Percentiles rank a stretch among this genome's conserved stretches.
Conservation (phyloP, 2,113 vertebrate genomes). For the Mola mola region DNA sequence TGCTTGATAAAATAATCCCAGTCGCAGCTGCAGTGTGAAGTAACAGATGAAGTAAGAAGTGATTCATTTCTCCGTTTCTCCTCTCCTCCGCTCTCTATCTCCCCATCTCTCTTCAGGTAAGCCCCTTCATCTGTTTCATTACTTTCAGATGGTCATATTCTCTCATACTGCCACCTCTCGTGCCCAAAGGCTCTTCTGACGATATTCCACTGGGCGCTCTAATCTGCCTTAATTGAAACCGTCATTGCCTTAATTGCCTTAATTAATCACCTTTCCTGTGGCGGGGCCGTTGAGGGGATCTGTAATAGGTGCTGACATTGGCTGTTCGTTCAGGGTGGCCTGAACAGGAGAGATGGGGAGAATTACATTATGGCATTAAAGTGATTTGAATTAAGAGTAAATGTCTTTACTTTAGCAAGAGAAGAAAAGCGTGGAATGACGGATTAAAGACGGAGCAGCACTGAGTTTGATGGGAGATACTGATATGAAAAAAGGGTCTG, state of each 20-base stretch:
- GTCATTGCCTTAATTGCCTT: constrained; percentile 76
- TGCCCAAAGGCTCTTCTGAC: constrained; percentile 44
- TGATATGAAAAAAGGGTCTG: too few relatives aligned
- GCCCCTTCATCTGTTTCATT: constrained; percentile 46
- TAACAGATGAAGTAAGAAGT: constrained; percentile 53
- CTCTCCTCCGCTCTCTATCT: constrained; percentile 10
- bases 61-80: constrained; percentile 57
- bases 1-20: constrained; percentile 52
- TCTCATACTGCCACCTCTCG: constrained; percentile 35
- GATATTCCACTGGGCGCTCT: constrained; percentile 58
- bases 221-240: constrained; percentile 76
- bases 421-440: neutral
- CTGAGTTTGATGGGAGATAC: neutral
- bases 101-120: constrained; percentile 33
- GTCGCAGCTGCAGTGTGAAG: constrained; percentile 57
- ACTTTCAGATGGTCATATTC: constrained; percentile 46
- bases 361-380: neutral
- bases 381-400: constrained; percentile 22
- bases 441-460: neutral
- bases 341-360: constrained; percentile 1
- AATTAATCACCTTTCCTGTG: constrained; percentile 75
- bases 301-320: constrained; percentile 50
- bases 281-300: constrained; percentile 54
- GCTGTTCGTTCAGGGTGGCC: constrained; percentile 23
- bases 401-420: constrained; percentile 30